Evolutionary conservation across 2,797 vertebrate species (phyloP), one percentile per base, ranked within the genome.

Genomic region (Cossypha dichroa): DNA sequence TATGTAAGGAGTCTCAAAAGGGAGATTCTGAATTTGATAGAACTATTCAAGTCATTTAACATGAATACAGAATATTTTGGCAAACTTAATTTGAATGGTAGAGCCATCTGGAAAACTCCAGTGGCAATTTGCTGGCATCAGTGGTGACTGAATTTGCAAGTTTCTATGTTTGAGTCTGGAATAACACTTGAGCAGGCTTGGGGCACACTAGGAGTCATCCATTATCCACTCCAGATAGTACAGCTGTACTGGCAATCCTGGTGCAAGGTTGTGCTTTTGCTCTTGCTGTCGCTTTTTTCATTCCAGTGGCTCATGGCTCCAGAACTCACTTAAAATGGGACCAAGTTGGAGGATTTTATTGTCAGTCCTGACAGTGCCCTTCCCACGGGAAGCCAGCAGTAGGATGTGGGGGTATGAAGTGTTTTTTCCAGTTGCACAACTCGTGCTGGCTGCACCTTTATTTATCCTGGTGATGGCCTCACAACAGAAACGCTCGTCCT

Each of bases 391-490:
- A 96, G 88, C 92, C 90, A 92, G 72, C 45, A 63, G 81, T 19
- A 75, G 63, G 87, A 93, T 96, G 90, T 28, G 33, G 56, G 88
- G 92, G 18, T 80, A 94, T 93, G 95, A 96, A 93, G 92, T 59
- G 92, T 83, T 96, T 94, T 96, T 97, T 97, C 94, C 91, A 95
- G 54, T 96, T 97, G 90, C 90, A 89, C 84, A 97, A 92, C 87
- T 66, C 15, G 34, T 94, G 93, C 87, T 95, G 92, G 94, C 97
- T 85, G 76, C 89, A 94, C 94, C 94, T 95, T 96, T 96, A 80
- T 97, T 95, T 97, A 93, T 96, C 93, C 7, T 96, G 92, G 88
- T 87, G 90, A 96, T 96, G 90, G 94, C 75, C 87, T 96, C 83
- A 96, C 90, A 96, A 95, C 92, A 96, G 77, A 89, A 92, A 76